phyloP scores from a whole-genome alignment of 2,113 vertebrate genomes.

The Pollimyrus isidori region DNA sequence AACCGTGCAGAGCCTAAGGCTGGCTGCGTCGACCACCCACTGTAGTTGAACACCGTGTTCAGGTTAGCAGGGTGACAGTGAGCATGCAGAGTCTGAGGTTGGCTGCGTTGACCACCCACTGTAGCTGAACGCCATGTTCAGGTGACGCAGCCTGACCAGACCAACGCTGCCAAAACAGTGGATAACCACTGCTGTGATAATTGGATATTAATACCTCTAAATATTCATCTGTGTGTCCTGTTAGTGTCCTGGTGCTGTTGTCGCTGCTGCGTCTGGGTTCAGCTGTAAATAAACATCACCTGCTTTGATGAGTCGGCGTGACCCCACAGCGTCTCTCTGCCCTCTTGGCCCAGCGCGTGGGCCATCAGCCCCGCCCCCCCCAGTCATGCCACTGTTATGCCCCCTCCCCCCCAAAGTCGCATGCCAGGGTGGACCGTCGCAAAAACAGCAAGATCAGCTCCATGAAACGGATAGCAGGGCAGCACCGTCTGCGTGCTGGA shows the following conservation, averaged over 20 bases:
- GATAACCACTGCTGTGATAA: neutral
- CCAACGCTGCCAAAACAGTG: neutral
- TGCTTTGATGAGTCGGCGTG: neutral
- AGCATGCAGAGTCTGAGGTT: neutral
- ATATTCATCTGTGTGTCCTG: neutral
- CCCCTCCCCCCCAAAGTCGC: neutral
- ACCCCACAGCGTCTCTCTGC: neutral
- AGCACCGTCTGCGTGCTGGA: neutral
- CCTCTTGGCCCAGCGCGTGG: neutral
- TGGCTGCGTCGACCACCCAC: neutral
- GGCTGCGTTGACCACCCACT: neutral
- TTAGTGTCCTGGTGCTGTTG: neutral
- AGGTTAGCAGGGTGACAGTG: neutral
- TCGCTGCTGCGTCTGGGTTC: neutral
- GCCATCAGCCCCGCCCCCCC: neutral
- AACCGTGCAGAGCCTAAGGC: neutral
- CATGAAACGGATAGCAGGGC: neutral
- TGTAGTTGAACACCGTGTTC: neutral
- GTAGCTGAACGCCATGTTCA: neutral
- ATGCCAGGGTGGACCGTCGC: neutral
- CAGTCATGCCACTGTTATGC: neutral
- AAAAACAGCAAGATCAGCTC: neutral
- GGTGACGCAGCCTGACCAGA: neutral
- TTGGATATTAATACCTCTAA: neutral
- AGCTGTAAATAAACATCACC: neutral